Percentiles rank a stretch among this genome's conserved stretches.
Evolutionary conservation across 2,113 vertebrate genomes (phyloP).

Genomic region (Rhombomys opimus): DNA sequence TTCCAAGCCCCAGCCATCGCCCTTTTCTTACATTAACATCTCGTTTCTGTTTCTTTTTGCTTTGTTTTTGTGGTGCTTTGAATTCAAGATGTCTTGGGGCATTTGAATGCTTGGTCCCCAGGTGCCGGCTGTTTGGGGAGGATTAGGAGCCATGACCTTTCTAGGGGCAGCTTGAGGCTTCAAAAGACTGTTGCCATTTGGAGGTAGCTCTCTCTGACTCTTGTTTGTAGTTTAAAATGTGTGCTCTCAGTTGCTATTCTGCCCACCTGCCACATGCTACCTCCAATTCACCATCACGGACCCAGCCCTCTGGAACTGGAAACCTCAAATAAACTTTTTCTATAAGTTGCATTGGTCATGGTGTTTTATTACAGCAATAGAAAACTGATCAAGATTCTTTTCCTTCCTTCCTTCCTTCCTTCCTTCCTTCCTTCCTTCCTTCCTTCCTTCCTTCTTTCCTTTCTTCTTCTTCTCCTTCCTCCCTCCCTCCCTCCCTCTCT

Average conservation of each 20-base stretch:
- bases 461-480: too few species aligned
- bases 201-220: background rate
- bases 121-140: background rate
- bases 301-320: background rate
- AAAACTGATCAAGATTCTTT: background rate
- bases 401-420: background rate
- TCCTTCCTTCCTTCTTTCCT: too few species aligned
- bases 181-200: background rate
- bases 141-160: background rate
- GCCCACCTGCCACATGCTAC: background rate
- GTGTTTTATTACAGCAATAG: background rate
- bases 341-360: background rate
- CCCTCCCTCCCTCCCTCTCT: too few species aligned
- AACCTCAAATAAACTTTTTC: background rate
- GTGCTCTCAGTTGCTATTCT: background rate
- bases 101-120: background rate
- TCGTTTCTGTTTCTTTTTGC: background rate
- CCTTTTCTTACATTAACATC: background rate
- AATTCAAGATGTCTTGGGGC: background rate
- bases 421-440: too few species aligned
- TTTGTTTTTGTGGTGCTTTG: background rate
- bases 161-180: background rate
- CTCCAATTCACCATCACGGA: background rate
- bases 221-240: background rate
- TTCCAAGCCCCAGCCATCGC: background rate